These are phyloP conservation scores for Cirrhinus mrigala DNA, from an alignment of 2,797 vertebrate species.

Conservation along the genomic window DNA sequence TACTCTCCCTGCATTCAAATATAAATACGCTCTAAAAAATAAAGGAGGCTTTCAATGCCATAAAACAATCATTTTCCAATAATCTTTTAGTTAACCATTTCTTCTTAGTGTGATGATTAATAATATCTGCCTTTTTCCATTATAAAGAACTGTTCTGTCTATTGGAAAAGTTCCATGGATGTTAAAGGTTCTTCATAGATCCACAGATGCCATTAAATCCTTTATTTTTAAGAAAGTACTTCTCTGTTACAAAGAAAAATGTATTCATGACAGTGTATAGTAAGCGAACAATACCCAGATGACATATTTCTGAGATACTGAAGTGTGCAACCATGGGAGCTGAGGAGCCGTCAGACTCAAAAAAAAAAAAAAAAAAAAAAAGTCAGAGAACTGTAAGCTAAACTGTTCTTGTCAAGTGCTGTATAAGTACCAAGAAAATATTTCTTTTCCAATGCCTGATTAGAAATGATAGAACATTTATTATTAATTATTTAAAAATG, in stretches of 20 bases:
- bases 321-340: neutral
- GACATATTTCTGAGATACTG: neutral
- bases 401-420: neutral
- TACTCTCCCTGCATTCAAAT: neutral
- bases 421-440: neutral
- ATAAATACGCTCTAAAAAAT: neutral
- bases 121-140: neutral
- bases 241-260: neutral
- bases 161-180: neutral
- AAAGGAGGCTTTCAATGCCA: neutral
- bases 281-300: neutral
- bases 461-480: neutral
- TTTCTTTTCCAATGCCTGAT: neutral
- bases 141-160: neutral
- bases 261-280: neutral
- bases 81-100: neutral
- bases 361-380: neutral
- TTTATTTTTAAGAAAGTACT: neutral
- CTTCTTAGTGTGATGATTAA: neutral
- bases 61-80: neutral
- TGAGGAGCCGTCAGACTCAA: neutral
- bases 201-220: neutral
- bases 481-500: neutral
- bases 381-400: slow-evolving; percentile 8
- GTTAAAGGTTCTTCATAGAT: neutral